These are phyloP conservation scores for Coleophora deauratella DNA, from an alignment of 2,888 invertebrate genomes.

Conservation along the genomic window DNA sequence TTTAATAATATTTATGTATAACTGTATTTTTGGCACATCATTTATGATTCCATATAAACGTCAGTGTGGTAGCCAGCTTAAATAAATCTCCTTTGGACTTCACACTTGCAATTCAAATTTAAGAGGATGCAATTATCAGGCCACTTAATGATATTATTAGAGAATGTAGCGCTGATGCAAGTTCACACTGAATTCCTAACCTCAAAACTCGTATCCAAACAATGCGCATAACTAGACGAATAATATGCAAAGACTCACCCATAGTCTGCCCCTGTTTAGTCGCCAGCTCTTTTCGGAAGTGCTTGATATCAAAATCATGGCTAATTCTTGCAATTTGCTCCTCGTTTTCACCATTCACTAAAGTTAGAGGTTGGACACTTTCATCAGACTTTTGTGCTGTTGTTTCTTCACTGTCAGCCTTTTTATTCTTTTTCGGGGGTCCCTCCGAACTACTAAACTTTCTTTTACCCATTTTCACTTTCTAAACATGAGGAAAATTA, in stretches of 20 bases:
- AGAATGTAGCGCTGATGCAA: background rate
- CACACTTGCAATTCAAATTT: no score
- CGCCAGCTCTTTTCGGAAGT: slow-evolving; percentile 73
- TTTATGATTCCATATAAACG: no score
- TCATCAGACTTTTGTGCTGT: slow-evolving; percentile 19
- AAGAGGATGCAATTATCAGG: no score
- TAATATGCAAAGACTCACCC: slow-evolving; percentile 45
- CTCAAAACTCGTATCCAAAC: background rate
- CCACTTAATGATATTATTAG: no score
- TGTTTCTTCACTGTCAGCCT: slow-evolving; percentile 17
- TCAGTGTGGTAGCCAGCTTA: no score
- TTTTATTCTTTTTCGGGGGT: slow-evolving; percentile 33
- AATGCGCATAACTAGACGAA: background rate
- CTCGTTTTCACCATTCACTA: slow-evolving; percentile 14
- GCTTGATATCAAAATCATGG: slow-evolving; percentile 67
- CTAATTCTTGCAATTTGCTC: background rate
- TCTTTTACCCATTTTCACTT: slow-evolving; percentile 48
- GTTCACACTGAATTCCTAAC: background rate
- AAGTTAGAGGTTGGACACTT: slow-evolving; percentile 38
- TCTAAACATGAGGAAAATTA: slow-evolving; percentile 4
- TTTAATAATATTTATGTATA: no score
- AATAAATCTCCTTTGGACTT: no score
- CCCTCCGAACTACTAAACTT: slow-evolving; percentile 37
- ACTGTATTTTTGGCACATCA: no score
- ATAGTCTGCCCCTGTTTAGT: slow-evolving; percentile 68